These are phyloP conservation scores for Ovis aries DNA, from an alignment of 2,113 vertebrate species.

Conservation along the genomic window DNA sequence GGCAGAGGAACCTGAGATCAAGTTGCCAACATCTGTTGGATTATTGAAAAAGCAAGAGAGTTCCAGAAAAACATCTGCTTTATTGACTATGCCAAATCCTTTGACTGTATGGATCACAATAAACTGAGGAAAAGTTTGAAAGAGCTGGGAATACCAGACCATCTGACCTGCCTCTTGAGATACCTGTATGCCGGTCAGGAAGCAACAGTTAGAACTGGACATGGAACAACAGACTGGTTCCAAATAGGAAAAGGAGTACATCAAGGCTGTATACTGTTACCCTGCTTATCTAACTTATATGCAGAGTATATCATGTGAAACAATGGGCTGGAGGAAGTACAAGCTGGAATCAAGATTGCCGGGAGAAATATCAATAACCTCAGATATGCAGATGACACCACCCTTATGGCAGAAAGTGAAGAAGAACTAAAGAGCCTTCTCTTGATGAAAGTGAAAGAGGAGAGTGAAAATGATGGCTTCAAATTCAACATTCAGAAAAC, in stretches of 20 bases:
- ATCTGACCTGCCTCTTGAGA: background rate
- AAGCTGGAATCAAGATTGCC: background rate
- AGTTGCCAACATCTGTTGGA: background rate
- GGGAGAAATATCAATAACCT: background rate
- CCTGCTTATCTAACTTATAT: background rate
- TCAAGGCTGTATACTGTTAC: background rate
- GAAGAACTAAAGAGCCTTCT: accelerated
- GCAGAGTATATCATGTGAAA: background rate
- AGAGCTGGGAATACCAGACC: background rate
- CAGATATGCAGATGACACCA: background rate
- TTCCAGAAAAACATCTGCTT: background rate
- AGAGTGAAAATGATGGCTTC: background rate
- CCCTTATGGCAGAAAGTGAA: background rate
- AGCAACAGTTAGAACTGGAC: background rate
- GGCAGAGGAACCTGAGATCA: background rate
- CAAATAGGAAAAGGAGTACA: background rate
- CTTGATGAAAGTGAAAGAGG: background rate
- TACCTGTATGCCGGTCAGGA: background rate
- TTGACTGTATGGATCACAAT: background rate
- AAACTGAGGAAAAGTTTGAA: background rate
- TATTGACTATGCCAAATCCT: background rate
- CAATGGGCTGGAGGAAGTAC: background rate
- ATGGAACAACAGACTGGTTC: background rate
- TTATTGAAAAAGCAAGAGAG: background rate
- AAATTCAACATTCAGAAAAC: background rate